Evolutionary conservation across 2,888 invertebrate genomes (phyloP).

Genomic region (Mactromeris polynyma): DNA sequence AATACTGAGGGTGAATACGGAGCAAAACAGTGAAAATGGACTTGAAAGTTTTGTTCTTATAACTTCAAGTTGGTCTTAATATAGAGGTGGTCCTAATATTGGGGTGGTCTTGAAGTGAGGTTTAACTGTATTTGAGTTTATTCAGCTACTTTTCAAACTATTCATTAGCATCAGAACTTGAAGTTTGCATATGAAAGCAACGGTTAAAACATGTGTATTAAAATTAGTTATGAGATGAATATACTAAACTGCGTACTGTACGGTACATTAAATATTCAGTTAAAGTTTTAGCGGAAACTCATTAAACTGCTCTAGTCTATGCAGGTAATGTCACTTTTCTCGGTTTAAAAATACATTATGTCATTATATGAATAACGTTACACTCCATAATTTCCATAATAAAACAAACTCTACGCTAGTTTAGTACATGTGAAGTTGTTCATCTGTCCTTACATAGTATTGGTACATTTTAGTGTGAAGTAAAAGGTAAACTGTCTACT

Average conservation of each 20-base stretch:
- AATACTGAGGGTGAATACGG: no score
- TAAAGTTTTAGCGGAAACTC: neutral
- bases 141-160: no score
- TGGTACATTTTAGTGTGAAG: no score
- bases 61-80: no score
- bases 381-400: neutral
- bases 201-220: neutral
- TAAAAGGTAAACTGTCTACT: no score
- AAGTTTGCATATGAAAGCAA: neutral
- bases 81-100: no score
- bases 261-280: neutral
- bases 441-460: no score
- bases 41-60: no score
- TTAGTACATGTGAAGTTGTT: neutral
- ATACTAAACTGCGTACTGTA: neutral
- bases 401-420: neutral
- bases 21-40: no score
- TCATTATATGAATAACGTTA: neutral
- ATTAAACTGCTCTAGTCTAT: neutral
- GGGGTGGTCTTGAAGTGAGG: no score
- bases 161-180: neutral
- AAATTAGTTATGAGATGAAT: neutral
- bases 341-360: neutral
- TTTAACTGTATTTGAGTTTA: no score
- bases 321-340: neutral